Base-by-base conservation (phyloP, 2,113 vertebrate genomes). In the Danio rerio region DNA sequence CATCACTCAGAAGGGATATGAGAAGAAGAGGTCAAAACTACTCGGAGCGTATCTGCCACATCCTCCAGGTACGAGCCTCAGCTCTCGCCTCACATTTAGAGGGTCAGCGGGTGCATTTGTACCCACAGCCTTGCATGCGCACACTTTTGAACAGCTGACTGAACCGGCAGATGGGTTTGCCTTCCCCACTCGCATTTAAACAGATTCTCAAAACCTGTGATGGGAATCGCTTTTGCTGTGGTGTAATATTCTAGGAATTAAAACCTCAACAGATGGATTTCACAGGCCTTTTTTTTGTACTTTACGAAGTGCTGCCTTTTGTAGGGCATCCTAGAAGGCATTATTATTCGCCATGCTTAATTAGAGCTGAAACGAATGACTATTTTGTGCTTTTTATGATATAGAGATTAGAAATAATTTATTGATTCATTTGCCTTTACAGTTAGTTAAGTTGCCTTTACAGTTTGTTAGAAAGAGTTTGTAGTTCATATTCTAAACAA, bases 1-100 rank as follows among this genome's bases (percentile, higher is more conserved):
- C 93, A 96, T 96, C 92, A 96, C 96, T 87, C 96, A 96, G 86
- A 96, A 96, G 87, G 95, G 96, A 83, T 96, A 96, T 88, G 96
- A 96, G 91, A 96, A 96, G 93, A 96, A 96, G 92, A 93, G 95
- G 90, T 95, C 95, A 79, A 96, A 96, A 90, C 91, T 96, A 90
- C 94, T 96, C 86, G 95, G 95, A 59, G 96, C 95, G 85, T 96
- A 96, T 89, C 92, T 96, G 89, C 96, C 96, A 80, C 95, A 96
- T 59, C 95, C 95, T 91, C 94, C 95, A 0, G 95, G 96, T 96
- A 84, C 94, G 10, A 59, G 71, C 43, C 62, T 43, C 9, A 50
- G 53, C 12, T 56, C 45, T 80, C 53, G 63, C 53, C 81, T 80
- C 9, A 47, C 43, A 59, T 50, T n/a, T 18, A 69, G 9, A 11